Percentiles rank a stretch among this genome's conserved stretches.
These are phyloP conservation scores for Bucorvus abyssinicus DNA, from an alignment of 2,797 vertebrate species.

Conservation along the genomic window DNA sequence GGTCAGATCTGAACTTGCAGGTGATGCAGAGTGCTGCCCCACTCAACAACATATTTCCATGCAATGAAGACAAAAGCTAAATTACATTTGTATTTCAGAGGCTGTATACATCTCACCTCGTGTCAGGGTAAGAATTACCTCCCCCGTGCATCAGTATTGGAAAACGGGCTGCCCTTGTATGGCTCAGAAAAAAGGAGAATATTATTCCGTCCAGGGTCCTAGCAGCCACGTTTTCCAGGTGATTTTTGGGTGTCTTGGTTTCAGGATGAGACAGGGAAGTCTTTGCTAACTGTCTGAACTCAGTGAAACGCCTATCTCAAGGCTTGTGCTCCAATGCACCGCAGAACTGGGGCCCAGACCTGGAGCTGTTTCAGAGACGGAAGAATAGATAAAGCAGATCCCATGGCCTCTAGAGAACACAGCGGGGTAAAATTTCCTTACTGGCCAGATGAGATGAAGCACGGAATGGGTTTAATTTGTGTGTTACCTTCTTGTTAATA, in stretches of 20 bases:
- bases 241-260: neutral
- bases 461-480: constrained; percentile 19
- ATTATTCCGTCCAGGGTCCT: neutral
- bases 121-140: neutral
- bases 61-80: neutral
- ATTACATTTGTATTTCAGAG: neutral
- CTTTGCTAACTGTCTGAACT: neutral
- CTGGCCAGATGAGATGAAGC: constrained; percentile 18
- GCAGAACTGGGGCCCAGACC: neutral
- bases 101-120: neutral
- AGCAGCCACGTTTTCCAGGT: neutral
- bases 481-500: constrained; percentile 40
- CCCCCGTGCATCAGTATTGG: neutral
- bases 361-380: neutral
- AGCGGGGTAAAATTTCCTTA: constrained; percentile 1
- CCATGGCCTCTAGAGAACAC: neutral
- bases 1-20: neutral
- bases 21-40: neutral
- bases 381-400: neutral
- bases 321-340: neutral
- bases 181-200: neutral
- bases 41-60: neutral
- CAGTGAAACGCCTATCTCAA: fast-evolving
- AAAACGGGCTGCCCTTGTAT: neutral
- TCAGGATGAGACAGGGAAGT: neutral